Percentiles rank a stretch among this genome's conserved stretches.
Conservation (phyloP, 2,888 invertebrate genomes). For the Eupithecia subumbrata region DNA sequence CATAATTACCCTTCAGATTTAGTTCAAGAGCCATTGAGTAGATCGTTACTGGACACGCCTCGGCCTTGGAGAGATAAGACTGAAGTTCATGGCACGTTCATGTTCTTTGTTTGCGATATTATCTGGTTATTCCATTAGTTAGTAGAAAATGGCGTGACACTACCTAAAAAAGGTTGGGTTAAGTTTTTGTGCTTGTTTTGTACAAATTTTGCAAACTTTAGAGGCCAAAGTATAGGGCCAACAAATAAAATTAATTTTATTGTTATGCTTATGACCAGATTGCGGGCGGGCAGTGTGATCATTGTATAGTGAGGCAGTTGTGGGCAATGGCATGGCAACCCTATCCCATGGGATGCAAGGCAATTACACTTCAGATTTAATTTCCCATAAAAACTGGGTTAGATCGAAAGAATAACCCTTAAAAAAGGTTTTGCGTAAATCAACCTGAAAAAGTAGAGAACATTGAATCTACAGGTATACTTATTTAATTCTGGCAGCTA, state of each 20-base stretch:
- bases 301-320: constrained; percentile 40
- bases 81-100: constrained; percentile 14
- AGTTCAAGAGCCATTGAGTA: constrained; percentile 46
- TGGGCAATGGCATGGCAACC: constrained; percentile 45
- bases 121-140: neutral
- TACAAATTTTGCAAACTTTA: neutral
- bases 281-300: constrained; percentile 10
- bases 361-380: constrained; percentile 57
- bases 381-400: constrained; percentile 47
- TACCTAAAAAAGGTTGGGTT: neutral
- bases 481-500: neutral
- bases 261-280: constrained; percentile 8
- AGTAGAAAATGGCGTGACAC: neutral
- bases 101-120: constrained; percentile 9
- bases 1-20: constrained; percentile 51
- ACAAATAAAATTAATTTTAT: constrained; percentile 13
- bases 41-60: constrained; percentile 28
- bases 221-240: neutral
- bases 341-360: constrained; percentile 53
- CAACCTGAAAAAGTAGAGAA: neutral
- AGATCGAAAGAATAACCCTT: neutral
- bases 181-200: constrained; percentile 6
- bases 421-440: neutral
- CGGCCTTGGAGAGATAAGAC: constrained; percentile 25
- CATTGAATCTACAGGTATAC: neutral